Conservation (phyloP, 2,888 invertebrate genomes). For the Conchocele bisecta region DNA sequence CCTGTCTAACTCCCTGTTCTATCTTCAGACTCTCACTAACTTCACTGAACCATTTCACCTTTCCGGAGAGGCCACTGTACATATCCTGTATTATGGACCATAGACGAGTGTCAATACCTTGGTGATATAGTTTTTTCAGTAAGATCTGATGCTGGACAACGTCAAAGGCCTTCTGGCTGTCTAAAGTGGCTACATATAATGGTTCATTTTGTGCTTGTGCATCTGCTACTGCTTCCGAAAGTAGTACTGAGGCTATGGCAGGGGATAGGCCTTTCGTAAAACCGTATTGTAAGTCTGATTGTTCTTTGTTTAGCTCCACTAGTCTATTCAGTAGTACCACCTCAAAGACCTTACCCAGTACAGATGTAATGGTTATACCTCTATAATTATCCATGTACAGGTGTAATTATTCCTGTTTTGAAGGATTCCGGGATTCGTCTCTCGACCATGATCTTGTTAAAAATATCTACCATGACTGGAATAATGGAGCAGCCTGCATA, state of each 20-base stretch:
- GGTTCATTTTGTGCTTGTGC: background rate
- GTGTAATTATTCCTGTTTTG: conserved; percentile 5
- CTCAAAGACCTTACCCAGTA: conserved; percentile 5
- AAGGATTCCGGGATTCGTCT: background rate
- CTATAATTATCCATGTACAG: conserved; percentile 11
- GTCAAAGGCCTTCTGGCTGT: conserved; percentile 9
- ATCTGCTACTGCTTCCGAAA: background rate
- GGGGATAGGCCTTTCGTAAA: conserved; percentile 5
- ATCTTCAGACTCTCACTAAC: background rate
- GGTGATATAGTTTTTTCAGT: background rate
- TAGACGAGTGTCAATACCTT: background rate
- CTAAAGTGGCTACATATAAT: background rate
- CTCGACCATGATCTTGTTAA: conserved; percentile 3
- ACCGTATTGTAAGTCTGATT: conserved; percentile 5
- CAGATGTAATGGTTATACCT: conserved; percentile 3
- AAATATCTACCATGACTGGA: background rate
- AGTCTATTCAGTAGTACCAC: background rate
- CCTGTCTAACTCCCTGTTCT: conserved; percentile 10
- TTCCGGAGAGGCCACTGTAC: background rate
- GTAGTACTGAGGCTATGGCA: background rate
- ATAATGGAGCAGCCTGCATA: background rate
- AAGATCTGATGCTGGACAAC: conserved; percentile 1
- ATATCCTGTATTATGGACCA: background rate
- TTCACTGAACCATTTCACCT: conserved; percentile 4
- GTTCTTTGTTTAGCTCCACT: background rate